Evolutionary conservation across 2,113 vertebrate genomes (phyloP).

Genomic region (Empidonax traillii): DNA sequence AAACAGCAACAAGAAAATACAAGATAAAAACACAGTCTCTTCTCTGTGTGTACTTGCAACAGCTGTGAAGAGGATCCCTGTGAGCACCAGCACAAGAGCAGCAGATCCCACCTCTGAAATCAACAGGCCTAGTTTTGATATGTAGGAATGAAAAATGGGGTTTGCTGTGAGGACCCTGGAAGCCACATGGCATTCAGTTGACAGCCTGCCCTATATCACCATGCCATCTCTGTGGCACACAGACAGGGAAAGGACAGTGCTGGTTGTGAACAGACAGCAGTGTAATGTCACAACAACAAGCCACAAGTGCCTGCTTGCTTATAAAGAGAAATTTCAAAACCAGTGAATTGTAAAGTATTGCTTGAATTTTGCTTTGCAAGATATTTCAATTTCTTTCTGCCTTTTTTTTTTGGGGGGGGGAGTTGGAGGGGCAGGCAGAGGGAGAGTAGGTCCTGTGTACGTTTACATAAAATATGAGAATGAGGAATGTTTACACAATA

Average conservation of each 20-base stretch:
- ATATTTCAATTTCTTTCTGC: not conserved
- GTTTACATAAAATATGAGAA: not conserved
- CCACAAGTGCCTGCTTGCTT: rapidly evolving
- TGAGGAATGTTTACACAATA: not conserved
- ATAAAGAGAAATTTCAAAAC: not conserved
- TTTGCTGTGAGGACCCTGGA: not conserved
- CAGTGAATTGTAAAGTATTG: not conserved
- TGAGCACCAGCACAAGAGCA: not conserved
- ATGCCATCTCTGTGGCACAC: not conserved
- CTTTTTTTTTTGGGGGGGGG: not conserved
- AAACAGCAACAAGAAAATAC: not conserved
- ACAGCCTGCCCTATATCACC: not conserved
- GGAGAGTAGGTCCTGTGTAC: not conserved
- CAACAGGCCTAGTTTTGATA: not conserved
- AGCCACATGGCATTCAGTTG: rapidly evolving
- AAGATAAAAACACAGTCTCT: not conserved
- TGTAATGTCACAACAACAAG: not conserved
- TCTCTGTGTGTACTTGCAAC: not conserved
- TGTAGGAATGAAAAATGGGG: not conserved
- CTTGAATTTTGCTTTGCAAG: not conserved
- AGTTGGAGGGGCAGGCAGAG: too few species aligned
- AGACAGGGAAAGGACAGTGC: not conserved
- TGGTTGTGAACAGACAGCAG: not conserved
- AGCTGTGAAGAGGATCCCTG: rapidly evolving
- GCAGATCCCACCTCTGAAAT: not conserved